These are phyloP conservation scores for Myotis planiceps DNA, from an alignment of 2,797 vertebrate genomes.

Conservation along the genomic window DNA sequence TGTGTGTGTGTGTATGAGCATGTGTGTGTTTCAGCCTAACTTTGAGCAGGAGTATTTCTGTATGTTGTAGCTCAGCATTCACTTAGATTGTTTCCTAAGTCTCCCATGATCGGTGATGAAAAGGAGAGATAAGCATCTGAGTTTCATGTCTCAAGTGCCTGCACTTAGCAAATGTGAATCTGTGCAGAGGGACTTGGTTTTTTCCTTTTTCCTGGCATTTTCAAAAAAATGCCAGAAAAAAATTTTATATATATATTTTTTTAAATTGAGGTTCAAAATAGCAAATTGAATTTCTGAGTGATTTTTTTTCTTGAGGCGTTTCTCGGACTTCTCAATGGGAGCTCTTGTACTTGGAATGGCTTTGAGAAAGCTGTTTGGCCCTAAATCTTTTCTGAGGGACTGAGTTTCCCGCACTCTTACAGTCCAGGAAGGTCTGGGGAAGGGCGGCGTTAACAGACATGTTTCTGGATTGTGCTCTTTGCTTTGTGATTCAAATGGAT, in stretches of 20 bases:
- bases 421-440: slow-evolving; percentile 15
- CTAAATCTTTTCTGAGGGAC: slow-evolving; percentile 39
- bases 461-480: neutral
- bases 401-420: slow-evolving; percentile 54
- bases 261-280: neutral
- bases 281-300: neutral
- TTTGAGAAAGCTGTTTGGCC: slow-evolving; percentile 71
- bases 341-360: slow-evolving; percentile 75
- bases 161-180: neutral
- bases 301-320: neutral
- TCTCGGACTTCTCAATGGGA: slow-evolving; percentile 72
- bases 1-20: too few relatives aligned
- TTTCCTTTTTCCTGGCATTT: neutral
- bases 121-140: neutral
- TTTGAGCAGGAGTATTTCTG: neutral
- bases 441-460: slow-evolving; percentile 43
- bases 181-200: neutral
- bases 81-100: neutral
- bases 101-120: neutral
- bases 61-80: neutral
- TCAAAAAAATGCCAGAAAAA: neutral
- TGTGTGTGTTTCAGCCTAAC: neutral
- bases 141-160: neutral
- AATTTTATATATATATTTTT: neutral
- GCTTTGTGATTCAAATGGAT: neutral